Evolutionary conservation across 2,888 invertebrate genomes (phyloP).

Genomic region (Leptothorax acervorum): DNA sequence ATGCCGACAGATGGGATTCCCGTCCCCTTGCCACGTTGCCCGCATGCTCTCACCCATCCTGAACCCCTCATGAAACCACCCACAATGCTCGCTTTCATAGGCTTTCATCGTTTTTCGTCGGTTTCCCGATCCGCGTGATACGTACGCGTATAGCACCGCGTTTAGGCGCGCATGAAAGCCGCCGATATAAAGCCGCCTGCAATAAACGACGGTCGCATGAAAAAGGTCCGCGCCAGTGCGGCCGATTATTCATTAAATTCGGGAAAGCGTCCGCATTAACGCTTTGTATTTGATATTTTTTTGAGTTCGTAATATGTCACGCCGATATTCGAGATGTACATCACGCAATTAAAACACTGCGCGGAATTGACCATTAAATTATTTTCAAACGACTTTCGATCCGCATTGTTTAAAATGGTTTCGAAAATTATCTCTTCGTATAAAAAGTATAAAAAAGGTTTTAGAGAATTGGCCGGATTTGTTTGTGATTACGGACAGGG

Average conservation of each 20-base stretch:
- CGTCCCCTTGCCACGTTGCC: conserved; percentile 57
- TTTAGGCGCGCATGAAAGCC: conserved; percentile 42
- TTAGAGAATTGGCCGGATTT: not conserved
- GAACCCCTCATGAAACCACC: conserved; percentile 65
- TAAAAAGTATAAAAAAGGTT: not conserved
- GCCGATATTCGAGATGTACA: not conserved
- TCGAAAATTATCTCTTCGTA: not conserved
- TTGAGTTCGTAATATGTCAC: not conserved
- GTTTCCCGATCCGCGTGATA: conserved; percentile 60
- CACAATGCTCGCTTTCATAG: conserved; percentile 72
- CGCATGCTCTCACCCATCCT: conserved; percentile 39
- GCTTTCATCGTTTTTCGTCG: conserved; percentile 70
- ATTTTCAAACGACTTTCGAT: not conserved
- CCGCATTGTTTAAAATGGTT: no score
- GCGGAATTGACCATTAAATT: not conserved
- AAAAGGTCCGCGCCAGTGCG: not conserved
- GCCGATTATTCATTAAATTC: conserved; percentile 38
- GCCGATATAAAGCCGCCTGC: conserved; percentile 44
- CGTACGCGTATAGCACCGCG: conserved; percentile 26
- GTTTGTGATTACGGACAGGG: not conserved
- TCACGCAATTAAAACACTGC: not conserved
- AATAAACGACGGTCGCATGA: conserved; percentile 45
- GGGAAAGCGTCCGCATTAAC: conserved; percentile 3
- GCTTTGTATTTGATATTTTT: conserved; percentile 19
- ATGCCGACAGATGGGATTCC: conserved; percentile 77